Base-by-base conservation (phyloP, 2,797 vertebrate genomes). In the Miichthys miiuy region DNA sequence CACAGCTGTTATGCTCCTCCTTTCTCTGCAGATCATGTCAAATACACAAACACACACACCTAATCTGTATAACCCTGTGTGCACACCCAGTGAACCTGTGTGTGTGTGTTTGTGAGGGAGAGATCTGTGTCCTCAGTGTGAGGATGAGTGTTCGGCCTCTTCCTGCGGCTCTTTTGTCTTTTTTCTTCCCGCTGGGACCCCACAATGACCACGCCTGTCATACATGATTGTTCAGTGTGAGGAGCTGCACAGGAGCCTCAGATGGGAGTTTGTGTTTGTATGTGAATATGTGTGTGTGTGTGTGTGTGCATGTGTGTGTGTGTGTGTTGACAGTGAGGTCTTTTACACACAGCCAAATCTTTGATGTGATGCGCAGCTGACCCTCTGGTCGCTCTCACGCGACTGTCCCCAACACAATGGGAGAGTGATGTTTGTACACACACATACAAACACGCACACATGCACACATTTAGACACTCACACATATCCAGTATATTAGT, bases 291-390 rank as follows among this genome's bases (percentile, higher is more conserved):
- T 67, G 55, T 85, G 57, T 75, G 72, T 85, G 57, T 75, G 72
- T 80, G 69, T 74, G 14, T 55, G 51, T 51, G 48, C 56, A 64
- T 77, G 82, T 77, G 70, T 77, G 78, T 63, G 67, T 75, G 75
- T 75, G 71, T 71, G 68, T 64, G 23, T 66, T 57, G 54, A 80
- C 42, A 78, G 74, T 65, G 68, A 41, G 34, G 46, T 79, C 56
- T 86, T 90, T 81, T 58, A 75, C 73, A 79, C 63, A 72, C 34
- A 42, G 68, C 82, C 81, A 87, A 87, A 85, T 79, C 81, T 94
- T 94, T 93, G 90, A 92, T 89, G 88, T 91, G 79, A 87, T 88
- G 81, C 56, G 52, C 84, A 84, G 84, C 84, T 89, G 87, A 92
- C 83, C 80, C 61, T 74, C 48, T 80, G 79, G 83, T 85, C 51